phyloP scores from a whole-genome alignment of 2,113 vertebrate genomes.

The Rhadina sibilatrix region DNA sequence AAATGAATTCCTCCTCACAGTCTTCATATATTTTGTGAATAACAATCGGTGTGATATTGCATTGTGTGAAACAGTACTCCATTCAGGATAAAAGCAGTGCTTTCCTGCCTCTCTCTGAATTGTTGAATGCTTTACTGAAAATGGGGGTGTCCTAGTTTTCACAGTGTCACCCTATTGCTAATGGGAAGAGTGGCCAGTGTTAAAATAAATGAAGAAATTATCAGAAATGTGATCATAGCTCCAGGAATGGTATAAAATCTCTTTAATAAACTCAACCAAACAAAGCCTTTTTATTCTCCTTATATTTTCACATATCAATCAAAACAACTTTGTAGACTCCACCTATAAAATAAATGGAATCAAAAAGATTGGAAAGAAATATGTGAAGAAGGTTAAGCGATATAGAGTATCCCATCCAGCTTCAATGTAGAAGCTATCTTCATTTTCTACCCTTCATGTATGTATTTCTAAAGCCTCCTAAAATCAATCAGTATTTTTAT shows the following conservation, averaged over 20 bases:
- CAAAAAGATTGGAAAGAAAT: background rate
- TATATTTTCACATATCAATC: background rate
- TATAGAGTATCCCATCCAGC: background rate
- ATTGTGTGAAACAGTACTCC: background rate
- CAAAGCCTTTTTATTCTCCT: background rate
- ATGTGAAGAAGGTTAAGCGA: background rate
- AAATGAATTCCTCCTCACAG: background rate
- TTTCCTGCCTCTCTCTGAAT: background rate
- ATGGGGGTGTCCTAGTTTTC: background rate
- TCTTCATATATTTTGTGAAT: background rate
- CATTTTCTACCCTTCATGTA: background rate
- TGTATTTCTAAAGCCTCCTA: background rate
- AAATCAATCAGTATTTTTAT: background rate
- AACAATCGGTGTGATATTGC: background rate
- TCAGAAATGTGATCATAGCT: background rate
- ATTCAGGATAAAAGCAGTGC: background rate
- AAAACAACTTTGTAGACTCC: background rate
- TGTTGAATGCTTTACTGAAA: background rate
- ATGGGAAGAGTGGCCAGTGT: background rate
- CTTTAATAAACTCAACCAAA: background rate
- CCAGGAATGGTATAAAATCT: background rate
- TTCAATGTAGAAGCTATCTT: background rate
- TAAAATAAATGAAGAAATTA: background rate
- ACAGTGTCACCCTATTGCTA: background rate
- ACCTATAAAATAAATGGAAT: background rate